These are phyloP conservation scores for Cochlearius cochlearius DNA, from an alignment of 2,113 vertebrate genomes.

Conservation along the genomic window DNA sequence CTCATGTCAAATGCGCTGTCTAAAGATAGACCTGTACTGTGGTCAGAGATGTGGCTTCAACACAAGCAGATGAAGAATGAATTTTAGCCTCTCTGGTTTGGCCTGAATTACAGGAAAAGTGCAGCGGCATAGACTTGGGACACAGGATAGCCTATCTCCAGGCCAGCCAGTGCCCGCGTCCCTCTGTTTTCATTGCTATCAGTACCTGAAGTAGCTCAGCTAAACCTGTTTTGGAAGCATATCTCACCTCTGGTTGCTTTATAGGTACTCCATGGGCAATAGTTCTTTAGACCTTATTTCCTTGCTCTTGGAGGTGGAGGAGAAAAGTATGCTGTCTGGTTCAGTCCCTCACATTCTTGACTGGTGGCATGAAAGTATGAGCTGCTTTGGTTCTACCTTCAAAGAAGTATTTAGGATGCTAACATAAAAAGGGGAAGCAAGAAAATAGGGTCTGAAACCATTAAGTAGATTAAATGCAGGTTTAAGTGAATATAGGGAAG, in stretches of 20 bases:
- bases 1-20: not conserved
- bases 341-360: not conserved
- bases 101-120: not conserved
- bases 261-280: not conserved
- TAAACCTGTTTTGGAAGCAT: not conserved
- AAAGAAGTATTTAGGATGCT: not conserved
- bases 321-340: not conserved
- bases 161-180: not conserved
- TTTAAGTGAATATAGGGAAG: not conserved
- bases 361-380: not conserved
- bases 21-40: not conserved
- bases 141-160: not conserved
- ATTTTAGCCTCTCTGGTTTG: not conserved
- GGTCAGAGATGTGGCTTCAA: not conserved
- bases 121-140: not conserved
- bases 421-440: not conserved
- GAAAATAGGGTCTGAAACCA: not conserved
- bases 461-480: not conserved
- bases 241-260: not conserved
- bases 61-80: not conserved
- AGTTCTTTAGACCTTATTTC: not conserved
- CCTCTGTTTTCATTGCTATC: not conserved
- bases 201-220: not conserved
- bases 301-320: not conserved
- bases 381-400: not conserved